Evolutionary conservation across 2,113 vertebrate species (phyloP), one percentile per base, ranked within the genome.

Genomic region (Ciconia maguari): DNA sequence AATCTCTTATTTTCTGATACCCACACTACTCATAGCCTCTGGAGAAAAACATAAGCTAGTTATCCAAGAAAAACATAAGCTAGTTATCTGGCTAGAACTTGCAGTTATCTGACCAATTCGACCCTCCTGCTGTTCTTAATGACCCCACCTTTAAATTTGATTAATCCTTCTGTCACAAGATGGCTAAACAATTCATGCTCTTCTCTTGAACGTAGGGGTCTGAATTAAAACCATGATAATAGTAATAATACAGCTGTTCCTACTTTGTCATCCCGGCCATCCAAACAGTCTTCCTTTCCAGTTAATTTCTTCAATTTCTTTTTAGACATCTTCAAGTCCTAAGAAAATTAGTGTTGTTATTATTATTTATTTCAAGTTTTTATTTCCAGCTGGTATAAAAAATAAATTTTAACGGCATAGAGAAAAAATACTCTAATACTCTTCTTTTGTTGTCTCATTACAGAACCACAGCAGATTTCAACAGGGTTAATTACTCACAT

Each of bases 251-350:
- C 8, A 81, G 29, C 30, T 64, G 41, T n/a, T 83, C 97, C 66
- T 97, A 97, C 97, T 94, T 91, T 92, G 41, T 84, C 89, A 89
- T 97, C 90, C 20, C 3, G 64, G 71, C 30, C 76, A 76, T 93
- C 91, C 46, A 89, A 81, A 91, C 9, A 38, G 24, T 74, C 81
- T 71, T 96, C 94, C 34, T 96, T 95, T 46, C 32, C 82, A 25
- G 49, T 36, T 19, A 79, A 26, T 55, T 93, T 97, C 78, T 92
- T 97, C 77, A 41, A 32, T 77, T 97, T 96, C 82, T 86, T 97
- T 91, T 92, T 96, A 52, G 94, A 94, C 97, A 98, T 97, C 90
- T 97, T 92, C 85, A 69, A 92, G 82, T 26, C 51, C 96, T 97
- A 54, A 2, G 0, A 62, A 61, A 80, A 61, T 55, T 8, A 93